Evolutionary conservation across 2,797 vertebrate species (phyloP).

Genomic region (Crocodylus rhombifer): DNA sequence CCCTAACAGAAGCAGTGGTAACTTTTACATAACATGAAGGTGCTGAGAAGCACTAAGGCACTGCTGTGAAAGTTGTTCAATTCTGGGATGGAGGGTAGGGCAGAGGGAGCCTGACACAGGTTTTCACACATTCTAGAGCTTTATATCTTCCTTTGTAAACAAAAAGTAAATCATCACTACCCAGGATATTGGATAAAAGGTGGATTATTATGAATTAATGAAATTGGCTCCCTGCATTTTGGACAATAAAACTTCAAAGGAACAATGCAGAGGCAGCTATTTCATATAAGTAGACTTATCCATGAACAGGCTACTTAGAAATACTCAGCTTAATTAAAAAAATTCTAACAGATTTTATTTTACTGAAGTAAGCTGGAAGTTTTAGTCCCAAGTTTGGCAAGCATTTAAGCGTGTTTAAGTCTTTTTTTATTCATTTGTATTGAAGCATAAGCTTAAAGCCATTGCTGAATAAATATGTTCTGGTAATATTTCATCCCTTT

Average conservation of each 20-base stretch:
- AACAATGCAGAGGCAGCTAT: not conserved
- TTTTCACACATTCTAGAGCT: not conserved
- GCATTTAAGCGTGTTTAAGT: not conserved
- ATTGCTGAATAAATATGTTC: accelerated
- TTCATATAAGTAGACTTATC: not conserved
- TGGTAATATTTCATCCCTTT: not conserved
- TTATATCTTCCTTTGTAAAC: not conserved
- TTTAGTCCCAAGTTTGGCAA: not conserved
- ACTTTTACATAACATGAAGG: not conserved
- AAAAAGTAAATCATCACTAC: not conserved
- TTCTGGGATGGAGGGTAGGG: too few relatives aligned
- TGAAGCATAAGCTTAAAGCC: not conserved
- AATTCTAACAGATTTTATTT: not conserved
- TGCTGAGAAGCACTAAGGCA: not conserved
- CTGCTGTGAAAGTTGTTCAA: not conserved
- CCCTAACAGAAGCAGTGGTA: not conserved
- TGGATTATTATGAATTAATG: not conserved
- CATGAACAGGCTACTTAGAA: not conserved
- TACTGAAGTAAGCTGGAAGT: not conserved
- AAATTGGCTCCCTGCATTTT: not conserved
- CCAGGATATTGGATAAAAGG: not conserved
- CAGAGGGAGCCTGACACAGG: not conserved
- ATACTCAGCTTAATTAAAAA: not conserved
- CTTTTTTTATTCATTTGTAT: not conserved
- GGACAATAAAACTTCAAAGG: not conserved